Percentiles rank a stretch among this genome's conserved stretches.
Evolutionary conservation across 2,888 invertebrate genomes (phyloP).

Genomic region (Tetranychus truncatus): DNA sequence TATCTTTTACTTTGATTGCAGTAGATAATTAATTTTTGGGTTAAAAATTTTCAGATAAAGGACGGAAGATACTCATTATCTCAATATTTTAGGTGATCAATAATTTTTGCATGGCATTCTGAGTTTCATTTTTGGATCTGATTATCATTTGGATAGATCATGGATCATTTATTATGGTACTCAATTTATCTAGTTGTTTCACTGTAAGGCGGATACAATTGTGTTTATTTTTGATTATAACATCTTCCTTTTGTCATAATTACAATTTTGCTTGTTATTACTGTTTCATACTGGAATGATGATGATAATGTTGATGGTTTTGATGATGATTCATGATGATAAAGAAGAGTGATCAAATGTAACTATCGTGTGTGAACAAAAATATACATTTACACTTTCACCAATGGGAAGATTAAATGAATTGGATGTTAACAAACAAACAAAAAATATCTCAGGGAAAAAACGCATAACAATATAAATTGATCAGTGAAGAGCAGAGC

Average conservation of each 20-base stretch:
- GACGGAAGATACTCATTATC: neutral
- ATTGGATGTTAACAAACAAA: neutral
- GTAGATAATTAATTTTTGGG: neutral
- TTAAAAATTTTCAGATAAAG: neutral
- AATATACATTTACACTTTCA: too few relatives aligned
- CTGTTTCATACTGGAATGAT: neutral
- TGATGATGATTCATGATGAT: too few relatives aligned
- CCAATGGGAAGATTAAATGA: neutral
- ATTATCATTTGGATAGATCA: conserved; percentile 4
- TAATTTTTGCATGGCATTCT: neutral
- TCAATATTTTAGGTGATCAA: neutral
- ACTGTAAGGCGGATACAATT: neutral
- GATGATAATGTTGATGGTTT: neutral
- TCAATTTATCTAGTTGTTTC: neutral
- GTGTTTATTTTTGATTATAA: neutral
- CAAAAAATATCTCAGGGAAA: neutral
- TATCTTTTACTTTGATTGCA: neutral
- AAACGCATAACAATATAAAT: neutral
- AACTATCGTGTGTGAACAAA: too few relatives aligned
- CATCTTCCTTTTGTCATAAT: neutral
- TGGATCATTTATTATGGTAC: neutral
- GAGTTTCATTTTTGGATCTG: neutral
- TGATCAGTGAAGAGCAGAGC: neutral
- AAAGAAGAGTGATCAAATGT: too few relatives aligned
- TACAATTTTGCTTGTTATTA: neutral